These are phyloP conservation scores for Drosophila testacea DNA, from an alignment of 2,888 invertebrate genomes.

Conservation along the genomic window DNA sequence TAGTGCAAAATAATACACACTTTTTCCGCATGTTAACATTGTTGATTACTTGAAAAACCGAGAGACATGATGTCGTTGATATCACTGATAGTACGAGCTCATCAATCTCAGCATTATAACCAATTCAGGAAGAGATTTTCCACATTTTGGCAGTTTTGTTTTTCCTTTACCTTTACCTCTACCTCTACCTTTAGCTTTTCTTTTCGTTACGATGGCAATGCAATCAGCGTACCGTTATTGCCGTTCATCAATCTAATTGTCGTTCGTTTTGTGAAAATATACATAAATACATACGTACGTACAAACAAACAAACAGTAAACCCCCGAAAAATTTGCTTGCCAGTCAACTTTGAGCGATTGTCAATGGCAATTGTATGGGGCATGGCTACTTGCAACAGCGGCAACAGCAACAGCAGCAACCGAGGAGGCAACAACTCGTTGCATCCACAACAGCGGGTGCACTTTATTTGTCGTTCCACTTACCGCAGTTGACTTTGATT, in stretches of 20 bases:
- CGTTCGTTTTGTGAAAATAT: conserved; percentile 24
- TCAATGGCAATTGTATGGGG: conserved; percentile 32
- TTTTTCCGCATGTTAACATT: neutral
- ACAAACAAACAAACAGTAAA: neutral
- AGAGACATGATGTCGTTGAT: conserved; percentile 10
- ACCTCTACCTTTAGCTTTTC: neutral
- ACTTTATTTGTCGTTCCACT: conserved; percentile 68
- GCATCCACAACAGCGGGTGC: conserved; percentile 35
- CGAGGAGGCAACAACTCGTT: conserved; percentile 4
- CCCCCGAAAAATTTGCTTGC: conserved; percentile 44
- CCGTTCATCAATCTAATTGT: conserved; percentile 64
- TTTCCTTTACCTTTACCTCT: conserved; percentile 1
- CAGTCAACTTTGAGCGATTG: conserved; percentile 53
- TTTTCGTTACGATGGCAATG: conserved; percentile 7
- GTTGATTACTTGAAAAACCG: neutral
- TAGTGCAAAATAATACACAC: neutral
- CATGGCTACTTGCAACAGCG: conserved; percentile 27
- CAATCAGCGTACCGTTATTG: conserved; percentile 36
- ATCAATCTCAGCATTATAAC: conserved; percentile 38
- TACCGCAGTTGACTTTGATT: conserved; percentile 70
- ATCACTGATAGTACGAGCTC: neutral
- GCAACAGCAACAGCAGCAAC: conserved; percentile 1
- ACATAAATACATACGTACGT: neutral
- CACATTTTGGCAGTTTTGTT: neutral
- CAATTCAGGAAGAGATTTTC: conserved; percentile 1